These are phyloP conservation scores for Chelonoidis abingdonii DNA, from an alignment of 2,113 vertebrate species.

Conservation along the genomic window DNA sequence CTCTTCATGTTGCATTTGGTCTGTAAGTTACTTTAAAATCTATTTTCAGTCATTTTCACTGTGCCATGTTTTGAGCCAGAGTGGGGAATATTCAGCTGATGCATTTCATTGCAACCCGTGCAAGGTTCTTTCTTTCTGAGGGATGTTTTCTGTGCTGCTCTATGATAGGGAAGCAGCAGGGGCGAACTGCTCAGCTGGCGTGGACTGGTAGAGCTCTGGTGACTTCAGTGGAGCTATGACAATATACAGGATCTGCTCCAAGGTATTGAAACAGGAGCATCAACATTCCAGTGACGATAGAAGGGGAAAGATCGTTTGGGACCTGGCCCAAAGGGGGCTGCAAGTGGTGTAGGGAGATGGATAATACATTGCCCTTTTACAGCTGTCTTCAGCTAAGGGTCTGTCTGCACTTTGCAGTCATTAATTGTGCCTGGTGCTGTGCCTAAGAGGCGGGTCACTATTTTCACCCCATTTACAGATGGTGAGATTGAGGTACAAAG, in stretches of 20 bases:
- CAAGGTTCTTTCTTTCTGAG: not conserved
- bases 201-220: not conserved
- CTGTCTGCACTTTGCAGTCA: not conserved
- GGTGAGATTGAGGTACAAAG: rapidly evolving
- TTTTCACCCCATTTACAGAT: not conserved
- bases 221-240: not conserved
- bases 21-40: not conserved
- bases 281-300: too few relatives aligned
- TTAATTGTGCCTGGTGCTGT: rapidly evolving
- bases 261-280: too few relatives aligned
- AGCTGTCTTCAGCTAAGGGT: not conserved
- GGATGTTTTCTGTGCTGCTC: not conserved
- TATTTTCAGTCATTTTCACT: not conserved
- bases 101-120: not conserved
- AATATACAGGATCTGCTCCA: too few relatives aligned
- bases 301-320: too few relatives aligned
- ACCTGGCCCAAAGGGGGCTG: not conserved
- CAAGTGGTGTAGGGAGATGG: not conserved
- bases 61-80: not conserved
- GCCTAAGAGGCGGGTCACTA: not conserved
- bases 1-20: not conserved
- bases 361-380: not conserved
- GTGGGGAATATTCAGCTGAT: not conserved
- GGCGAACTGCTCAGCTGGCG: not conserved
- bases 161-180: not conserved